Percentiles rank a stretch among this genome's conserved stretches.
Conservation (phyloP, 2,797 vertebrate species). For the Tamandua tetradactyla region DNA sequence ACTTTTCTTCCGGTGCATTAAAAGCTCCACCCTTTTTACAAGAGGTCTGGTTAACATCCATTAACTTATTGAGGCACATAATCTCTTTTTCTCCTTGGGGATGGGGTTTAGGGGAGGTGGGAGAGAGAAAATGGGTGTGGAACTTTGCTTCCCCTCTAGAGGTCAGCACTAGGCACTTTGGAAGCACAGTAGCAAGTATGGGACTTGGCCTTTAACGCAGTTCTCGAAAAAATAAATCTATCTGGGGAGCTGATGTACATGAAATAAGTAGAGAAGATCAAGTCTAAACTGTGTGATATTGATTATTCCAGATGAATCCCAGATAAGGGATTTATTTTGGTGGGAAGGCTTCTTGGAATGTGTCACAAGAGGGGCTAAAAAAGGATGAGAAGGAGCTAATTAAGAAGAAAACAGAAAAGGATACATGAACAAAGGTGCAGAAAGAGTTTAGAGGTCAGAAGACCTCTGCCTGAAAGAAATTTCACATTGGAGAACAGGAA, state of each 20-base stretch:
- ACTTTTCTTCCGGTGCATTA: not conserved
- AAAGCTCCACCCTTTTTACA: not conserved
- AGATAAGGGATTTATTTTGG: slow-evolving; percentile 48
- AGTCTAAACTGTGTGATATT: not conserved
- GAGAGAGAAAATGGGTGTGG: not conserved
- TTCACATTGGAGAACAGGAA: not conserved
- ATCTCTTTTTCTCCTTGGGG: not conserved
- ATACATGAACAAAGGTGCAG: not conserved
- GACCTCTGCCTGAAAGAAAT: not conserved
- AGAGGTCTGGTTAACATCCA: not conserved
- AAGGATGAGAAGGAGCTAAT: slow-evolving; percentile 47
- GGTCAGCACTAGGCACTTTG: not conserved
- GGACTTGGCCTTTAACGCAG: not conserved
- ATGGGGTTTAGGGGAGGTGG: not conserved
- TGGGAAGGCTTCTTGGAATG: not conserved
- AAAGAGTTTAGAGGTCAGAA: not conserved
- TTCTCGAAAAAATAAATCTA: slow-evolving; percentile 2
- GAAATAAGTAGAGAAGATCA: slow-evolving; percentile 29
- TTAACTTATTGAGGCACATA: not conserved
- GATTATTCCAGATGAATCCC: slow-evolving; percentile 37
- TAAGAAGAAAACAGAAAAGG: slow-evolving; percentile 14
- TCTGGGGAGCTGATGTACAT: not conserved
- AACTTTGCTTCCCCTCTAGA: not conserved
- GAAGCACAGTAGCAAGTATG: not conserved
- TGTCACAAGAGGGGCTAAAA: not conserved